phyloP scores from a whole-genome alignment of 2,113 vertebrate species.

The Syngnathoides biaculeatus region DNA sequence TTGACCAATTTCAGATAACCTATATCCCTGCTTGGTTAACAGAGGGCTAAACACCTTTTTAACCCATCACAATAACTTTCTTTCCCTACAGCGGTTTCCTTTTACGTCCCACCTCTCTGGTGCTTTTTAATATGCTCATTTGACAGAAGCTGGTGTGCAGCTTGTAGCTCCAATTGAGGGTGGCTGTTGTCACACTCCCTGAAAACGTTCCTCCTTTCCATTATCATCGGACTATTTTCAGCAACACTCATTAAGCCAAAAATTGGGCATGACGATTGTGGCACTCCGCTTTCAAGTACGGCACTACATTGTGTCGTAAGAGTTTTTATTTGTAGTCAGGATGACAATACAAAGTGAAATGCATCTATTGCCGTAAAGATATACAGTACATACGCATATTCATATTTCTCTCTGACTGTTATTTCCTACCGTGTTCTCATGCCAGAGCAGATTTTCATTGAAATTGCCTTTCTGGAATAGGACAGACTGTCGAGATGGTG shows the following conservation, averaged over 20 bases:
- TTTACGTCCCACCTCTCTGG: constrained; percentile 9
- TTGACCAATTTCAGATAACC: no score
- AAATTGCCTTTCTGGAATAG: constrained; percentile 17
- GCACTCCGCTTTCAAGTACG: neutral
- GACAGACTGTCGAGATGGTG: constrained; percentile 36
- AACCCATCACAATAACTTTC: constrained; percentile 12
- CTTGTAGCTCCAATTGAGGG: constrained; percentile 33
- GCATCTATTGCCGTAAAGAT: neutral
- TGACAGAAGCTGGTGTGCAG: constrained; percentile 19
- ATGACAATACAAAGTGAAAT: neutral
- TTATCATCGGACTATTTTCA: constrained; percentile 51
- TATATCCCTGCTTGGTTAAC: no score
- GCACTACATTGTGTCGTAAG: neutral
- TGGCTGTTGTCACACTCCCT: constrained; percentile 29
- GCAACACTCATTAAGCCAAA: constrained; percentile 17
- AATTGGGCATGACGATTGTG: constrained; percentile 21
- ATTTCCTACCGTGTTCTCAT: constrained; percentile 14
- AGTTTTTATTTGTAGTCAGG: neutral
- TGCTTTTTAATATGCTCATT: constrained; percentile 5
- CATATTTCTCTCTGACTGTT: constrained; percentile 8
- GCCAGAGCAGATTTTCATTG: constrained; percentile 24
- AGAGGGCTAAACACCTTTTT: constrained; percentile 18
- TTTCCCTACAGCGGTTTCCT: constrained; percentile 7
- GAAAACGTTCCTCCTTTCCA: constrained; percentile 46
- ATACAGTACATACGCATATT: constrained; percentile 5